A percentile compares a stretch with the other conserved stretches of the same genome.
Evolutionary conservation across 1,140 invertebrate genomes (phyloP).

Genomic region (Hyles vespertilio): DNA sequence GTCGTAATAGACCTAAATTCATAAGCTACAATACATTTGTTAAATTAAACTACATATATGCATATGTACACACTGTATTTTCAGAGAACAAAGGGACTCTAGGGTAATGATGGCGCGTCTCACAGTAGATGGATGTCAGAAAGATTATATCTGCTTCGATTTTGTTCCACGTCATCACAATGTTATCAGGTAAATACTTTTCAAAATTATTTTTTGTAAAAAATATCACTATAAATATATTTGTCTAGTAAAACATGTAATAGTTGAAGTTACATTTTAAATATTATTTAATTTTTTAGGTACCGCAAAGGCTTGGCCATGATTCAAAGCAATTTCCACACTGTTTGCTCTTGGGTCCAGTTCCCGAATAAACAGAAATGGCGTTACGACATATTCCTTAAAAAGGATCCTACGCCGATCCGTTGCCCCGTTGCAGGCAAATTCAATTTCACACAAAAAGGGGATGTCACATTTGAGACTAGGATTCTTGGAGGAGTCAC

Average conservation of each 20-base stretch:
- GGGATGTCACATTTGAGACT: slow-evolving; percentile 92
- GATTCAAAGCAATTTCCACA: slow-evolving; percentile 92
- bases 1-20: too few species aligned
- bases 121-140: slow-evolving; percentile 98
- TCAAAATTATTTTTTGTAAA: too few species aligned
- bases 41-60: neutral
- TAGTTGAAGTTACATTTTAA: neutral
- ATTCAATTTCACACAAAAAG: slow-evolving; percentile 93
- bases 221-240: too few species aligned
- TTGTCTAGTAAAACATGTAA: too few species aligned
- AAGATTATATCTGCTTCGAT: slow-evolving; percentile 98
- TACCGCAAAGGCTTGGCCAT: slow-evolving; percentile 94
- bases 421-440: slow-evolving; percentile 97
- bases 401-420: slow-evolving; percentile 93
- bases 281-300: slow-evolving; percentile 57
- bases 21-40: too few species aligned
- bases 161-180: slow-evolving; percentile 97
- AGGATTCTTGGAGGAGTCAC: slow-evolving; percentile 96
- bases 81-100: slow-evolving; percentile 87
- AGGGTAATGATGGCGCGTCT: slow-evolving; percentile 96
- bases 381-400: slow-evolving; percentile 92
- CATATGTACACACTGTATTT: slow-evolving; percentile 13
- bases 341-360: slow-evolving; percentile 95
- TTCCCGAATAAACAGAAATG: slow-evolving; percentile 90
- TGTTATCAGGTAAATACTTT: slow-evolving; percentile 89